Evolutionary conservation across 2,113 vertebrate genomes (phyloP).

Genomic region (Spheniscus mendiculus): DNA sequence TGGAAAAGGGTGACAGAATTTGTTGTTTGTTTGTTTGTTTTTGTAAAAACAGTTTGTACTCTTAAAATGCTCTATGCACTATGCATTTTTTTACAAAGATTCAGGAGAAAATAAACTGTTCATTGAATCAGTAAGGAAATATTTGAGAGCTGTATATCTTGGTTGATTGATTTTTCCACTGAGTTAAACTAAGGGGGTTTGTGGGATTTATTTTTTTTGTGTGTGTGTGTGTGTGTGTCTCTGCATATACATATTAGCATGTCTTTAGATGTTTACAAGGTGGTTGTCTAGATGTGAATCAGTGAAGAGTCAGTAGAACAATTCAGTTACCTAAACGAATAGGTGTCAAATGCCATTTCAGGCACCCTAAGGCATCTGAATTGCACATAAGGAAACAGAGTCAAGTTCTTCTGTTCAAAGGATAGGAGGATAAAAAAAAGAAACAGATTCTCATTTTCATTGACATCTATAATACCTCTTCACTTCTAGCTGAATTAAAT

Average conservation of each 20-base stretch:
- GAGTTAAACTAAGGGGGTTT: background rate
- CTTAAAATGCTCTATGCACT: background rate
- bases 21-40: background rate
- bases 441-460: background rate
- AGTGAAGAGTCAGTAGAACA: background rate
- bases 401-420: background rate
- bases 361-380: background rate
- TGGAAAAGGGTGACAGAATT: background rate
- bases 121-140: background rate
- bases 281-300: background rate
- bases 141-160: background rate
- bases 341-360: background rate
- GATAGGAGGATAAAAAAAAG: background rate
- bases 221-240: too few relatives aligned
- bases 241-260: accelerated
- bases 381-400: background rate
- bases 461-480: background rate
- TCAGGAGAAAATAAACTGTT: background rate
- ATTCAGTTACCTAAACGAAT: background rate
- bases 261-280: background rate
- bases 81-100: background rate
- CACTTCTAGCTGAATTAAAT: background rate
- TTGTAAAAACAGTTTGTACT: background rate
- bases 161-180: background rate
- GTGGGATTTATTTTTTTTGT: background rate